Evolutionary conservation across 2,888 invertebrate species (phyloP), one percentile per base, ranked within the genome.

Genomic region (Fragum sueziense): DNA sequence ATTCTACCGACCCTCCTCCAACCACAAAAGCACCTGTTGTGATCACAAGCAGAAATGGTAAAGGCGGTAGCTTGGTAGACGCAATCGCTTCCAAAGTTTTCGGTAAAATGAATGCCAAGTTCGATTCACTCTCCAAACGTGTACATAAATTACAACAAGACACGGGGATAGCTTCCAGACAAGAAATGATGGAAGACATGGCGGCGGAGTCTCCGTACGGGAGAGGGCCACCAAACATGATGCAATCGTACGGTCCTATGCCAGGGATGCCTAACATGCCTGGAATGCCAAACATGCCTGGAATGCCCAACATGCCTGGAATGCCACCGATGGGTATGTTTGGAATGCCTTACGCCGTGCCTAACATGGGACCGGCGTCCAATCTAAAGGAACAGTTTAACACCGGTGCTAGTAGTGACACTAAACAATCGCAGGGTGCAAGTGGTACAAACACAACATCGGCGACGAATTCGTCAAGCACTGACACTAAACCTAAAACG

Each of bases 61-160:
- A 27, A 22, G 25, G 25, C 25, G 57, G 57, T 27, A 57, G 25
- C 25, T 22, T 57, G 57, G 57, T 27, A 14, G 57, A 57, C 14
- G 29, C 27, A 2, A 57, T 57, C 29, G 57, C 57, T 14, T 57
- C 57, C 3, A 57, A 57, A 27, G 57, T 57, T 27, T 57, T 57
- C 57, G 57, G 57, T 27, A 57, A 57, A 27, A 57, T 57, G 57
- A 57, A 57, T 57, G 57, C 57, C 14, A 57, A 57, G 25, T 57
- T 57, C 11, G 57, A 57, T 25, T 22, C 57, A 4, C 29, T 57
- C 14, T 57, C 57, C 57, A 57, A 57, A 22, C 25, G 27, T 11
- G 57, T 57, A 27, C 25, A 57, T 22, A 57, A 57, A 11, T 11
- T 57, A 27, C 57, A 57, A 57, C 57, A 27, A 27, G 29, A 57